A percentile compares a stretch with the other conserved stretches of the same genome.
phyloP scores from a whole-genome alignment of 2,797 vertebrate genomes.

The Dipus sagitta region DNA sequence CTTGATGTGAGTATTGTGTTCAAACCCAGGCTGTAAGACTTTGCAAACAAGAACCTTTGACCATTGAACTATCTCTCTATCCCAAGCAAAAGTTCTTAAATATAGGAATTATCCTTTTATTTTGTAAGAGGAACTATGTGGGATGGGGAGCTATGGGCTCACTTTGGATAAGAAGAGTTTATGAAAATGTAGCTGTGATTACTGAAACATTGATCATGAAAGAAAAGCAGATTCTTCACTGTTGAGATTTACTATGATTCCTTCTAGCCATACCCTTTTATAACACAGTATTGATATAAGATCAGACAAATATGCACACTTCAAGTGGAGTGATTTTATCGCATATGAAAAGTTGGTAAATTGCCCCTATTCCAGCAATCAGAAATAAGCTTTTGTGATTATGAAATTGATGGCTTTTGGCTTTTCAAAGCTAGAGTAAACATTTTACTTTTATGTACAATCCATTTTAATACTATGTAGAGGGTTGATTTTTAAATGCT shows the following conservation, averaged over 20 bases:
- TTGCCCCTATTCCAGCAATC: not conserved
- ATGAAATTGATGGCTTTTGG: not conserved
- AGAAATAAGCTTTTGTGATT: constrained; percentile 27
- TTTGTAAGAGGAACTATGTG: not conserved
- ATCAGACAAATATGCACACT: not conserved
- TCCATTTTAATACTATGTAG: not conserved
- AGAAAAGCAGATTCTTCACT: not conserved
- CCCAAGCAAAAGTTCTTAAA: not conserved
- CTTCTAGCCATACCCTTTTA: not conserved
- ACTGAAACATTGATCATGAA: not conserved
- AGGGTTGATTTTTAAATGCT: not conserved
- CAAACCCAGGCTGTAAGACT: no score
- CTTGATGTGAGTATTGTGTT: no score
- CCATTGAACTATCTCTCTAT: no score
- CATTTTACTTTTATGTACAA: not conserved
- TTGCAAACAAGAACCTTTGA: no score
- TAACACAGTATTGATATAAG: not conserved
- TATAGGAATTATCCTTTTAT: not conserved
- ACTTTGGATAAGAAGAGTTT: not conserved
- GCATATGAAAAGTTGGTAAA: not conserved
- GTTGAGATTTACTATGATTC: not conserved
- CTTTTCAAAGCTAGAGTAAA: not conserved
- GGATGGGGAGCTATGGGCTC: not conserved
- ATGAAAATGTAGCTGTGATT: not conserved
- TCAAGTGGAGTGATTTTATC: not conserved